Evolutionary conservation across 2,113 vertebrate species (phyloP).

Genomic region (Thamnophis sirtalis): DNA sequence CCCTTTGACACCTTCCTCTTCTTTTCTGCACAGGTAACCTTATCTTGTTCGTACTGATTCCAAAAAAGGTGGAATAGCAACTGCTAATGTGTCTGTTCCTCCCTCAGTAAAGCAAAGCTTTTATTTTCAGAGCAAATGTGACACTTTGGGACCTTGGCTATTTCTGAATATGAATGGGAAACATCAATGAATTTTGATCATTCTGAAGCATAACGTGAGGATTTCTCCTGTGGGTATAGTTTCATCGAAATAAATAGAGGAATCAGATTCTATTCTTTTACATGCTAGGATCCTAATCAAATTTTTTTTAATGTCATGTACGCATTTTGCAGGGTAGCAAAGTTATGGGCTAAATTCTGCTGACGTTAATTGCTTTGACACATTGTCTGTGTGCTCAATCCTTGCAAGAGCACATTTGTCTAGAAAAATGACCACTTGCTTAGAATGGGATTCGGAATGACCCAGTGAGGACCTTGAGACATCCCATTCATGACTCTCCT

Average conservation of each 20-base stretch:
- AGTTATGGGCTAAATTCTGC: not conserved
- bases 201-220: not conserved
- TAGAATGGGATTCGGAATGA: not conserved
- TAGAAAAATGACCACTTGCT: constrained; percentile 31
- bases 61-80: not conserved
- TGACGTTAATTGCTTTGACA: not conserved
- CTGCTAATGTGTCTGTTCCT: rapidly evolving
- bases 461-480: not conserved
- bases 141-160: not conserved
- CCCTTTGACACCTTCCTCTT: not conserved
- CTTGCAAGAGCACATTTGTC: not conserved
- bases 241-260: not conserved
- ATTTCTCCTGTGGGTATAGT: not conserved
- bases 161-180: rapidly evolving
- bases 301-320: not conserved
- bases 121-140: rapidly evolving
- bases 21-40: not conserved
- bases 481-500: not conserved
- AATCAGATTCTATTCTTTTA: not conserved
- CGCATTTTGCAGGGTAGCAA: not conserved
- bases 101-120: rapidly evolving
- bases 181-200: not conserved
- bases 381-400: not conserved
- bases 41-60: not conserved
- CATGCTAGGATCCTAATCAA: not conserved